Percentiles rank a stretch among this genome's conserved stretches.
Conservation (phyloP, 1,140 invertebrate genomes). For the Drosophila melanica region DNA sequence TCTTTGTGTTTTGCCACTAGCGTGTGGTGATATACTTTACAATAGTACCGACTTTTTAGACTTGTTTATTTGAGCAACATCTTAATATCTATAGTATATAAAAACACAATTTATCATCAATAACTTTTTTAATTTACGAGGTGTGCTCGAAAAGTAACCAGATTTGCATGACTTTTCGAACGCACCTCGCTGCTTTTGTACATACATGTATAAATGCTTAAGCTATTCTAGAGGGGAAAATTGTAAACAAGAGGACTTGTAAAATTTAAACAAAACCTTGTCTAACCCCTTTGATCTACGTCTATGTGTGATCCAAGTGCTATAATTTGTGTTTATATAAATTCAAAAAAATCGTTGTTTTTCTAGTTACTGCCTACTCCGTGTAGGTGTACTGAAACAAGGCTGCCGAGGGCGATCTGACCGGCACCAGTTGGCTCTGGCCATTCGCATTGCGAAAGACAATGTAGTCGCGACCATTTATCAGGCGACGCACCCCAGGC, state of each 20-base stretch:
- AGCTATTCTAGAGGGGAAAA: too few relatives aligned
- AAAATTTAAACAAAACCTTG: slow-evolving; percentile 16
- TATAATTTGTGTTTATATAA: neutral
- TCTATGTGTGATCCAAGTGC: slow-evolving; percentile 12
- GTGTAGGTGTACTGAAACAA: slow-evolving; percentile 87
- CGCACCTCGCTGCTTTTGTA: neutral
- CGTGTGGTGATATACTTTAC: too few relatives aligned
- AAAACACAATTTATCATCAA: too few relatives aligned
- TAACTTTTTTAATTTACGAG: too few relatives aligned
- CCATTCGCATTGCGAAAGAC: slow-evolving; percentile 86
- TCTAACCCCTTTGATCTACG: slow-evolving; percentile 40
- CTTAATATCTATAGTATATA: too few relatives aligned
- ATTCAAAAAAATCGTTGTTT: neutral
- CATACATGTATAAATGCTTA: too few relatives aligned
- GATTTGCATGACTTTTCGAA: neutral
- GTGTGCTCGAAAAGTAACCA: too few relatives aligned
- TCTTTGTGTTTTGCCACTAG: too few relatives aligned
- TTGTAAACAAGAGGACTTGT: neutral
- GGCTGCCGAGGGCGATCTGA: slow-evolving; percentile 89
- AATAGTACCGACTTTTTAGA: too few relatives aligned
- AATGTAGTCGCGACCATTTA: slow-evolving; percentile 91
- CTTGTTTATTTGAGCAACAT: too few relatives aligned
- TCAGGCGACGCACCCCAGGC: slow-evolving; percentile 84
- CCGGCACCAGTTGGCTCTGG: slow-evolving; percentile 87
- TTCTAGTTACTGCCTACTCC: slow-evolving; percentile 54